Evolutionary conservation across 2,888 invertebrate species (phyloP).

Genomic region (Papilio demoleus): DNA sequence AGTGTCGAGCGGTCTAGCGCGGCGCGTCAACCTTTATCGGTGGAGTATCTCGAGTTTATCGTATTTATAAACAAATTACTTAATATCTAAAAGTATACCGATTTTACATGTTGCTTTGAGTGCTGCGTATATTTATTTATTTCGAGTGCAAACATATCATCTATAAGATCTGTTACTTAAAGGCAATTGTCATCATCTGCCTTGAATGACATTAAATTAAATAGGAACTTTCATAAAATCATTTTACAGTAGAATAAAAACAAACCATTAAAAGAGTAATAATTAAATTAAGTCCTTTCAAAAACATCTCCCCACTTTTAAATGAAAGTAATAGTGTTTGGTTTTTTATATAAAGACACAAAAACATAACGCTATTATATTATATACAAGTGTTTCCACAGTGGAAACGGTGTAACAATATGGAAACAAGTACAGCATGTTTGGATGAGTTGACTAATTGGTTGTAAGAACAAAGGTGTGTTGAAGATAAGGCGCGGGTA

Average conservation of each 20-base stretch:
- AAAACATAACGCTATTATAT: too few relatives aligned
- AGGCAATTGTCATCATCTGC: neutral
- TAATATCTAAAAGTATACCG: slow-evolving; percentile 49
- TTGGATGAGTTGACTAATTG: slow-evolving; percentile 61
- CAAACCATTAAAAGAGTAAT: too few relatives aligned
- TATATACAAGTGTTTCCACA: slow-evolving; percentile 31
- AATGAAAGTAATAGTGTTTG: too few relatives aligned
- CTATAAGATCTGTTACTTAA: neutral
- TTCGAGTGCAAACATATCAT: slow-evolving; percentile 3
- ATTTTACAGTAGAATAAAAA: neutral
- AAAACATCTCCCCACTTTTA: too few relatives aligned
- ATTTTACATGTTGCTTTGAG: slow-evolving; percentile 43
- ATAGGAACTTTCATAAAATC: neutral
- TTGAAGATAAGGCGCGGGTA: slow-evolving; percentile 60
- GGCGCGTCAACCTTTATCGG: slow-evolving; percentile 47
- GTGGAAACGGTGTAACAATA: slow-evolving; percentile 51
- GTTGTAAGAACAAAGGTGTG: slow-evolving; percentile 67
- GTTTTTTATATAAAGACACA: too few relatives aligned
- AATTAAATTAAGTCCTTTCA: neutral
- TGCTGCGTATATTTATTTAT: slow-evolving; percentile 44
- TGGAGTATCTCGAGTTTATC: slow-evolving; percentile 53
- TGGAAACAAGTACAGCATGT: slow-evolving; percentile 63
- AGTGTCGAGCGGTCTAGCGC: slow-evolving; percentile 44
- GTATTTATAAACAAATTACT: slow-evolving; percentile 54
- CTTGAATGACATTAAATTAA: neutral